Conservation (phyloP, 2,797 vertebrate species). For the Poeciliopsis presidionis region DNA sequence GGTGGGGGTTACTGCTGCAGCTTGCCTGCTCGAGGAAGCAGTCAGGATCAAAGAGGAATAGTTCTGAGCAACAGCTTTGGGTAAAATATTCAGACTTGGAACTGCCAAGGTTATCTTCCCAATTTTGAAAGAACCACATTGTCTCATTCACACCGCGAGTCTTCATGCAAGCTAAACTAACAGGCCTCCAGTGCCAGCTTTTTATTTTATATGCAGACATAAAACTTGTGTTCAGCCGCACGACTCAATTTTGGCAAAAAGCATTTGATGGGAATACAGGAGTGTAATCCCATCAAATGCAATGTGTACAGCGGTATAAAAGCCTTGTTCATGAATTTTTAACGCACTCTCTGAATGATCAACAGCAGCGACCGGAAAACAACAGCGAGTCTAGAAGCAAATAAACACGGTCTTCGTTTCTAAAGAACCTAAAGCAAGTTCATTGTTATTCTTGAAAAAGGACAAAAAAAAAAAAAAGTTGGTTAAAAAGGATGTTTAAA, state of each 20-base stretch:
- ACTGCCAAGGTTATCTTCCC: neutral
- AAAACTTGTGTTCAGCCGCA: neutral
- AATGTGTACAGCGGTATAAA: slow-evolving; percentile 15
- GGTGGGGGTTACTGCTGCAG: neutral
- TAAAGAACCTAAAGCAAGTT: neutral
- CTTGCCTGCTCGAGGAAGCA: slow-evolving; percentile 3
- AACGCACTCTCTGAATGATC: slow-evolving; percentile 14
- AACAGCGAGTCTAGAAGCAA: neutral
- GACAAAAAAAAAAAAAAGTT: neutral
- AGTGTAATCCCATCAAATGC: neutral
- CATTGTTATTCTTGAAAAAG: neutral
- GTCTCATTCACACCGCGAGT: neutral
- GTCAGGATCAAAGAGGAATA: slow-evolving; percentile 6
- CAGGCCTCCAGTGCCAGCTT: slow-evolving; percentile 6
- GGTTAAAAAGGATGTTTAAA: neutral
- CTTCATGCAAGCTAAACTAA: slow-evolving; percentile 8
- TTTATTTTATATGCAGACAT: slow-evolving; percentile 8
- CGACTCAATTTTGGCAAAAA: neutral
- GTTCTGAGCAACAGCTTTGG: slow-evolving; percentile 6
- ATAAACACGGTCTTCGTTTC: neutral
- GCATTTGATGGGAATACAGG: too few species aligned
- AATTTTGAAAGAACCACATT: neutral
- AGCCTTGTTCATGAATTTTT: slow-evolving; percentile 30
- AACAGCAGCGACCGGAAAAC: neutral
- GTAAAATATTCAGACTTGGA: slow-evolving; percentile 9